Percentiles rank a stretch among this genome's conserved stretches.
Conservation (phyloP, 2,888 invertebrate genomes). For the Hecatera dysodea region DNA sequence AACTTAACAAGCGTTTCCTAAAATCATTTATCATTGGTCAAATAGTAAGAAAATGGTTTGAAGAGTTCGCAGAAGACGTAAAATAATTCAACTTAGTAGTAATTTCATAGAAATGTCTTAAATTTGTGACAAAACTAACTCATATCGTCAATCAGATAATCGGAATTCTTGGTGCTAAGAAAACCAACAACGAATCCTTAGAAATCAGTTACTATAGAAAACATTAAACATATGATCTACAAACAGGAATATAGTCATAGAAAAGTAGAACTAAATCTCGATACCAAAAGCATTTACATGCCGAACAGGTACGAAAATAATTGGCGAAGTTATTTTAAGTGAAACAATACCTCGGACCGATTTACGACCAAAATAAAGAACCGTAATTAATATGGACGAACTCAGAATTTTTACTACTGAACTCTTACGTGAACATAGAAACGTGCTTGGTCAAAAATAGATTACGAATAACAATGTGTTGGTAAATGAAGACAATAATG, state of each 20-base stretch:
- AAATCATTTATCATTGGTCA: slow-evolving; percentile 77
- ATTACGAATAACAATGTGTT: slow-evolving; percentile 80
- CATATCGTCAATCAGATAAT: not conserved
- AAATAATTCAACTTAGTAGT: slow-evolving; percentile 40
- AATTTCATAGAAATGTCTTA: slow-evolving; percentile 30
- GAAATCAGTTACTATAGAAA: not conserved
- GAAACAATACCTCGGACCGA: slow-evolving; percentile 45
- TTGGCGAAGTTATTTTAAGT: slow-evolving; percentile 30
- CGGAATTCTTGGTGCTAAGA: not conserved
- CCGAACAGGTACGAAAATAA: slow-evolving; percentile 30
- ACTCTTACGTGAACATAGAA: slow-evolving; percentile 65
- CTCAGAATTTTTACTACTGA: slow-evolving; percentile 57
- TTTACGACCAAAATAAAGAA: slow-evolving; percentile 65
- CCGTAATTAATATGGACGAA: slow-evolving; percentile 68
- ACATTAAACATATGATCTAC: slow-evolving; percentile 13
- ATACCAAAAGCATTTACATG: not conserved
- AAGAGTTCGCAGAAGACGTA: slow-evolving; percentile 57
- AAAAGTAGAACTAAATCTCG: not conserved
- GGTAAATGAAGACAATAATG: slow-evolving; percentile 84
- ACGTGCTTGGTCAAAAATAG: slow-evolving; percentile 79
- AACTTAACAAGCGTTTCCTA: slow-evolving; percentile 77
- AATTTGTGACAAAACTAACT: slow-evolving; percentile 26
- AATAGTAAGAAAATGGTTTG: slow-evolving; percentile 67
- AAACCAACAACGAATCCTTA: not conserved
- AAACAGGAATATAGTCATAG: not conserved